A percentile compares a stretch with the other conserved stretches of the same genome.
Conservation (phyloP, 2,797 vertebrate species). For the Syndactyla subalaris region DNA sequence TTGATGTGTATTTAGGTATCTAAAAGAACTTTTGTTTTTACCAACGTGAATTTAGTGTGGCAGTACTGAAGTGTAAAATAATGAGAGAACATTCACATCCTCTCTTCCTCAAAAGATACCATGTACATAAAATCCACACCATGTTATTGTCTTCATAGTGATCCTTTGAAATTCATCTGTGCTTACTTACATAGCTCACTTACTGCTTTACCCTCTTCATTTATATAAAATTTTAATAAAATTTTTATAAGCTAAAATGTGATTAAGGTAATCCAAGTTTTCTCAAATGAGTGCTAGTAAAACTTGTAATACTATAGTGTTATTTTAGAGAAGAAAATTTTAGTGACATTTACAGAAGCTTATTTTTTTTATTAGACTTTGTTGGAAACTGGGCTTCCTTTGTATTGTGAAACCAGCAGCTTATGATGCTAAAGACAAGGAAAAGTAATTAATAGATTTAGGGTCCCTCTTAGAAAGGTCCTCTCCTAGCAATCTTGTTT, state of each 20-base stretch:
- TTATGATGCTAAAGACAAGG: background rate
- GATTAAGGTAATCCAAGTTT: background rate
- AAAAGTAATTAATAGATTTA: background rate
- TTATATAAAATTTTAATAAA: background rate
- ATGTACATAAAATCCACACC: background rate
- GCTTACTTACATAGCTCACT: background rate
- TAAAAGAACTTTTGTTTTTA: background rate
- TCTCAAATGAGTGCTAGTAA: background rate
- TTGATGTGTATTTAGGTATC: background rate
- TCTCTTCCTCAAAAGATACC: background rate
- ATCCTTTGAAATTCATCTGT: background rate
- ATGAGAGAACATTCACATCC: background rate
- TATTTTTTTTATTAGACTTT: background rate
- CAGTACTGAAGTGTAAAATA: background rate
- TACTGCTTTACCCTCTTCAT: background rate
- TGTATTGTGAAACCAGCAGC: background rate
- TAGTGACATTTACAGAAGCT: background rate
- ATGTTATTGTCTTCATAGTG: fast-evolving
- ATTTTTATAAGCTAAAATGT: background rate
- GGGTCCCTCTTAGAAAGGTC: background rate
- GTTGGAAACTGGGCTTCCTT: background rate
- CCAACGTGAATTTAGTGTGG: background rate
- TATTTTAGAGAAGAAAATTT: background rate
- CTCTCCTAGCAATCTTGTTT: background rate
- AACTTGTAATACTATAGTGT: background rate